phyloP scores from a whole-genome alignment of 2,888 invertebrate genomes.

The Embidobia sp. region DNA sequence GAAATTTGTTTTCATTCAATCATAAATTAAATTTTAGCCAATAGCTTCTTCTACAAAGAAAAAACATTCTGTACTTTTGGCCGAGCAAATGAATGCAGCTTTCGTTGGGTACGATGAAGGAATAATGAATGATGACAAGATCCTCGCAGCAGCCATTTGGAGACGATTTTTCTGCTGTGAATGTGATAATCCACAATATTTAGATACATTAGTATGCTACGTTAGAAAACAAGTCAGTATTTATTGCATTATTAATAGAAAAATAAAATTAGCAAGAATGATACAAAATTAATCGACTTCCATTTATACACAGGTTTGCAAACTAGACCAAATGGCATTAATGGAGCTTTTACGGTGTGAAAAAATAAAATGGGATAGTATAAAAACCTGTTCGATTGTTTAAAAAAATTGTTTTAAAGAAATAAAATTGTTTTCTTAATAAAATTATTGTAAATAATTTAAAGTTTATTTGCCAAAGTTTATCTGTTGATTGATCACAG shows the following conservation, averaged over 20 bases:
- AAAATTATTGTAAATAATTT: too few relatives aligned
- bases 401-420: neutral
- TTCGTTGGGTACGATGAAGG: slow-evolving; percentile 95
- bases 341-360: neutral
- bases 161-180: slow-evolving; percentile 88
- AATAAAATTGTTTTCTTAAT: too few relatives aligned
- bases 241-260: too few relatives aligned
- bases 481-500: too few relatives aligned
- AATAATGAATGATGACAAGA: slow-evolving; percentile 87
- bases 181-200: slow-evolving; percentile 84
- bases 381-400: neutral
- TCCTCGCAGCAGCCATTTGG: slow-evolving; percentile 93
- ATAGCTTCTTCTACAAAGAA: slow-evolving; percentile 85
- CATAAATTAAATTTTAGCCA: slow-evolving; percentile 81
- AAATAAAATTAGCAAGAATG: too few relatives aligned
- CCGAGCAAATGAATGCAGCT: slow-evolving; percentile 92
- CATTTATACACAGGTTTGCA: slow-evolving; percentile 14
- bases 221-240: slow-evolving; percentile 87
- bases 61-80: slow-evolving; percentile 86
- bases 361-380: slow-evolving; percentile 1
- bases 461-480: too few relatives aligned
- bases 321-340: slow-evolving; percentile 24
- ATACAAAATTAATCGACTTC: too few relatives aligned
- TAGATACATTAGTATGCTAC: slow-evolving; percentile 89
- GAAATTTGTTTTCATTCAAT: neutral